phyloP scores from a whole-genome alignment of 2,113 vertebrate genomes.

The Solea senegalensis region DNA sequence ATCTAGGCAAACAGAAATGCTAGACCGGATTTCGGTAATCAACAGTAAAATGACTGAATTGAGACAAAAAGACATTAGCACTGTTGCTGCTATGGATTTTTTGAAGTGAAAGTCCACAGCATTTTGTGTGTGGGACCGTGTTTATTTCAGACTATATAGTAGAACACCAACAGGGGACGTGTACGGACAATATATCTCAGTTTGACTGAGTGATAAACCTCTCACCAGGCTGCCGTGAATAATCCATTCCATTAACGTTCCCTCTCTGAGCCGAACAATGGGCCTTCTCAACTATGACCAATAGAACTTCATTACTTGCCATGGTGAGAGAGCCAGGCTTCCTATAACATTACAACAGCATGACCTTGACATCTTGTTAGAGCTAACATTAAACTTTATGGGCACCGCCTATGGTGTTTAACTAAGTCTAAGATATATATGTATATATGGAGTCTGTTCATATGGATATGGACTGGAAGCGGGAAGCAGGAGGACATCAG shows the following conservation, averaged over 20 bases:
- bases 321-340: constrained; percentile 57
- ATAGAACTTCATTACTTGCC: constrained; percentile 67
- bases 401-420: constrained; percentile 58
- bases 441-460: constrained; percentile 60
- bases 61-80: too few species aligned
- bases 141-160: constrained; percentile 24
- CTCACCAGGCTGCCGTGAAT: constrained; percentile 65
- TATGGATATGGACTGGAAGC: constrained; percentile 46
- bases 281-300: constrained; percentile 65
- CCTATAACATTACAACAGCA: constrained; percentile 61
- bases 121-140: background rate
- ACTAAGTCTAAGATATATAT: constrained; percentile 63
- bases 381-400: constrained; percentile 75
- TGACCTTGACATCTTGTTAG: constrained; percentile 80
- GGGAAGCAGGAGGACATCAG: background rate
- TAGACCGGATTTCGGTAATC: too few species aligned
- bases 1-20: too few species aligned
- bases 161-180: constrained; percentile 34
- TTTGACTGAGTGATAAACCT: constrained; percentile 73
- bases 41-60: too few species aligned
- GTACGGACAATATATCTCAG: constrained; percentile 54
- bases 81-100: too few species aligned
- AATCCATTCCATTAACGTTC: constrained; percentile 72
- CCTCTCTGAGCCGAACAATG: constrained; percentile 55
- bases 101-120: too few species aligned